A percentile compares a stretch with the other conserved stretches of the same genome.
These are phyloP conservation scores for Drosophila fungiperda DNA, from an alignment of 2,888 invertebrate species.

Conservation along the genomic window DNA sequence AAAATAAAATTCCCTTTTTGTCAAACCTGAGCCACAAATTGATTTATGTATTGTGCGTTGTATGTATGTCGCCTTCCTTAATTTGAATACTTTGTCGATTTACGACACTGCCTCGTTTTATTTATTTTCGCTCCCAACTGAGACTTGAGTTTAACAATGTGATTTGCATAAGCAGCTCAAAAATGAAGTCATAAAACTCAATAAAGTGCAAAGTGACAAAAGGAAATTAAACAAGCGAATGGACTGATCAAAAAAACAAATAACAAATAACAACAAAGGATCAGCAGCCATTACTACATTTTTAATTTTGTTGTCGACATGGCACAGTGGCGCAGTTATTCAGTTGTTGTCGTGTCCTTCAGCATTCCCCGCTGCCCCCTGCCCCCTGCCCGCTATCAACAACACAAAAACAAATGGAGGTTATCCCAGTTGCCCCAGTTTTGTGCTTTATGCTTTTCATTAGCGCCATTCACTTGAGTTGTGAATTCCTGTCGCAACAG, in stretches of 20 bases:
- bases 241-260: conserved; percentile 1
- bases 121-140: conserved; percentile 40
- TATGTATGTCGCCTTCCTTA: conserved; percentile 30
- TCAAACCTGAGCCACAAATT: conserved; percentile 70
- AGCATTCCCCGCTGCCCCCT: background rate
- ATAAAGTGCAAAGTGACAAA: conserved; percentile 68
- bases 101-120: conserved; percentile 13
- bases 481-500: conserved; percentile 43
- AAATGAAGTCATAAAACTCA: conserved; percentile 66
- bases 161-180: conserved; percentile 74
- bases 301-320: conserved; percentile 30
- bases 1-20: conserved; percentile 35
- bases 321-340: conserved; percentile 22
- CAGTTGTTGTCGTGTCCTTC: conserved; percentile 33
- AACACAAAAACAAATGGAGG: conserved; percentile 16
- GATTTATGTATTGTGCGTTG: conserved; percentile 68
- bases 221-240: conserved; percentile 51
- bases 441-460: conserved; percentile 65
- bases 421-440: conserved; percentile 23
- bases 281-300: conserved; percentile 10
- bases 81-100: background rate
- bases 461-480: conserved; percentile 67
- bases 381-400: background rate
- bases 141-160: conserved; percentile 59
- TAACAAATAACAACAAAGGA: background rate